Conservation (phyloP, 2,888 invertebrate genomes). For the Trisateles emortualis region DNA sequence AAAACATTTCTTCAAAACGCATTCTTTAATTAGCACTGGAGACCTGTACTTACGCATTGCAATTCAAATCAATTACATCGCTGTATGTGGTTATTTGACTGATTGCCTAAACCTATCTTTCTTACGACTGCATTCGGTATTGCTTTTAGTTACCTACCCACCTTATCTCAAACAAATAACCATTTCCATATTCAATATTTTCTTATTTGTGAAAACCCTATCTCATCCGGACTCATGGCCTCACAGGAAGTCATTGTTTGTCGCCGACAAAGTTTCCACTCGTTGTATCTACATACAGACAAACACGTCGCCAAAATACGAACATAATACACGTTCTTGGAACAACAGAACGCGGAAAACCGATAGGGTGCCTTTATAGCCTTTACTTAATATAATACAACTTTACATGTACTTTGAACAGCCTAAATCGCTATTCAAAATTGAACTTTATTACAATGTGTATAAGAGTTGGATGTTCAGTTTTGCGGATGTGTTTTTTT, state of each 20-base stretch:
- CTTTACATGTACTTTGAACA: conserved; percentile 23
- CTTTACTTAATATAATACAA: conserved; percentile 53
- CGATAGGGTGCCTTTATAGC: conserved; percentile 75
- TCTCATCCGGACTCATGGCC: conserved; percentile 42
- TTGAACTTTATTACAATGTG: conserved; percentile 26
- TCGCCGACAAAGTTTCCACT: conserved; percentile 66
- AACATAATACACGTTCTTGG: conserved; percentile 71
- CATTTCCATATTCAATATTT: conserved; percentile 21
- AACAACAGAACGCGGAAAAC: conserved; percentile 71
- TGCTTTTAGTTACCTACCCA: not conserved
- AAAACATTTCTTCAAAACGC: too few species aligned
- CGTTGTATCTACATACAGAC: conserved; percentile 56
- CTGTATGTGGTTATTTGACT: too few species aligned
- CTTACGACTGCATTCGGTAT: not conserved
- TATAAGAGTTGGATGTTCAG: conserved; percentile 2
- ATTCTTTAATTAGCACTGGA: too few species aligned
- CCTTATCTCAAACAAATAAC: conserved; percentile 13
- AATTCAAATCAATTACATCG: too few species aligned
- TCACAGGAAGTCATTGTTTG: conserved; percentile 78
- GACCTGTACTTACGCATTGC: too few species aligned
- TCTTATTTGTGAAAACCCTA: conserved; percentile 45
- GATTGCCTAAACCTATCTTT: too few species aligned
- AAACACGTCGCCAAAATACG: conserved; percentile 68
- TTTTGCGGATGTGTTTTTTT: conserved; percentile 30
- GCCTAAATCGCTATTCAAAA: conserved; percentile 21